These are phyloP conservation scores for Lepidonotus clava DNA, from an alignment of 2,888 invertebrate genomes.

Conservation along the genomic window DNA sequence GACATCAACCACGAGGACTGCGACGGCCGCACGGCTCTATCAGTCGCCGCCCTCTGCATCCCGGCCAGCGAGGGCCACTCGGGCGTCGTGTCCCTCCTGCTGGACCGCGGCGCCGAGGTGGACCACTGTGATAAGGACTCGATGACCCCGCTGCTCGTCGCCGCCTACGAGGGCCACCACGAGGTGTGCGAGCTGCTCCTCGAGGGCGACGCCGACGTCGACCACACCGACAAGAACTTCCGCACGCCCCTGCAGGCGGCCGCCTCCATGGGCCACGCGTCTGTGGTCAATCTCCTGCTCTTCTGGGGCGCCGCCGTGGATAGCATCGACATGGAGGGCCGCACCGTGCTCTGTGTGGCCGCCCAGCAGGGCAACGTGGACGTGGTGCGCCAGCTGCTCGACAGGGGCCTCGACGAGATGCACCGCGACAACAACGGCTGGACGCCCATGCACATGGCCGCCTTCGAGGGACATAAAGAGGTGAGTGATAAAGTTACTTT, in stretches of 20 bases:
- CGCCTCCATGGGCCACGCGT: constrained; percentile 94
- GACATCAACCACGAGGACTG: constrained; percentile 87
- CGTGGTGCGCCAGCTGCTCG: constrained; percentile 91
- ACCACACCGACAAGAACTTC: constrained; percentile 86
- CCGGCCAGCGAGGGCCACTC: constrained; percentile 81
- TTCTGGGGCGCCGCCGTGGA: constrained; percentile 98
- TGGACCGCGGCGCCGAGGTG: constrained; percentile 77
- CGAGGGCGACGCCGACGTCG: constrained; percentile 95
- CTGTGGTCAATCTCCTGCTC: constrained; percentile 90
- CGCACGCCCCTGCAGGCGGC: constrained; percentile 83
- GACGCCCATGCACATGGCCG: constrained; percentile 97
- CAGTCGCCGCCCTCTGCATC: constrained; percentile 82
- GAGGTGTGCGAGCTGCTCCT: constrained; percentile 87
- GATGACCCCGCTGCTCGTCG: constrained; percentile 80
- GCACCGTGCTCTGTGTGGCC: constrained; percentile 86
- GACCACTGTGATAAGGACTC: constrained; percentile 80
- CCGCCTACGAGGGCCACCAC: constrained; percentile 83
- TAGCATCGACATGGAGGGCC: constrained; percentile 95
- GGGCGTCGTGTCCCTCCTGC: constrained; percentile 77
- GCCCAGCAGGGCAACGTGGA: constrained; percentile 83
- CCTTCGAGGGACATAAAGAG: constrained; percentile 94
- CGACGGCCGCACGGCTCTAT: constrained; percentile 94
- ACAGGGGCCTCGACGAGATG: constrained; percentile 85
- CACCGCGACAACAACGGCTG: constrained; percentile 94
- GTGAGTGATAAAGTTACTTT: constrained; percentile 82